phyloP scores from a whole-genome alignment of 2,113 vertebrate genomes.

The Paramormyrops kingsleyae region DNA sequence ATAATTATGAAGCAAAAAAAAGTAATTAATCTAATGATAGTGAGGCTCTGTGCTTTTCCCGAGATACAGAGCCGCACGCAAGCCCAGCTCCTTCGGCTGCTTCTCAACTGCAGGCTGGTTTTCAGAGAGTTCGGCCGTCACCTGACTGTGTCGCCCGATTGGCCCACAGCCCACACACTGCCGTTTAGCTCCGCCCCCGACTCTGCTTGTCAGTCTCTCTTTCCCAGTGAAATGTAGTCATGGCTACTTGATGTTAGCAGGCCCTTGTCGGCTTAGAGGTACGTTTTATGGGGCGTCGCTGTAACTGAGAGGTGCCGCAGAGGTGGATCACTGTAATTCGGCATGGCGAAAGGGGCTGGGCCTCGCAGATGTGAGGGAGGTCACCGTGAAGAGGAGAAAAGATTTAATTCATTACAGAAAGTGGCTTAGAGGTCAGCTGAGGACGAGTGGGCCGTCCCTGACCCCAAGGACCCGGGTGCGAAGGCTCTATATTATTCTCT shows the following conservation, averaged over 20 bases:
- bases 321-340: background rate
- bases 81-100: background rate
- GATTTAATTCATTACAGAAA: background rate
- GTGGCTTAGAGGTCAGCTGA: background rate
- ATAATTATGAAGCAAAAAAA: conserved; percentile 13
- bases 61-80: background rate
- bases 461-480: background rate
- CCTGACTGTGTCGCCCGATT: background rate
- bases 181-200: background rate
- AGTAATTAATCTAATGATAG: conserved; percentile 14
- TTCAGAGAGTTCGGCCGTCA: background rate
- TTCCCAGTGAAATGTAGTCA: background rate
- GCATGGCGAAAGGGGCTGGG: background rate
- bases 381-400: background rate
- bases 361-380: background rate
- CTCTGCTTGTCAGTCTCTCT: background rate
- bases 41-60: background rate
- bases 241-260: background rate
- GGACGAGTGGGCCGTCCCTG: background rate
- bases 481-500: background rate
- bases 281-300: background rate
- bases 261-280: background rate
- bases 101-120: background rate
- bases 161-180: background rate
- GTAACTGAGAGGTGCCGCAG: background rate